phyloP scores from a whole-genome alignment of 2,888 invertebrate genomes.

The Odontocerum albicorne region DNA sequence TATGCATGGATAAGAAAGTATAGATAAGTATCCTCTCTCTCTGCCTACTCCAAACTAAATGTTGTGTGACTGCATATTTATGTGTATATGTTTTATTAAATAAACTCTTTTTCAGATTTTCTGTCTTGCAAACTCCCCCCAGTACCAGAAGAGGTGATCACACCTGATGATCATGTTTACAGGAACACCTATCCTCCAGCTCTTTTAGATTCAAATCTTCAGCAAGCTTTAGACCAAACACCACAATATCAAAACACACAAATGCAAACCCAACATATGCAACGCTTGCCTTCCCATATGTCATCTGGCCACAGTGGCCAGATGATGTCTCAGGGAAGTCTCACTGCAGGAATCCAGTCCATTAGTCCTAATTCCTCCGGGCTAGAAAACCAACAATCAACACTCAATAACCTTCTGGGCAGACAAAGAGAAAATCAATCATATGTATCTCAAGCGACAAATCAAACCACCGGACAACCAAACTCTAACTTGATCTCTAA shows the following conservation, averaged over 20 bases:
- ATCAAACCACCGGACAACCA: slow-evolving; percentile 8
- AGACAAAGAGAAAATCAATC: slow-evolving; percentile 20
- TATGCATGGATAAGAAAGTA: too few species aligned
- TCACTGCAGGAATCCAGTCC: slow-evolving; percentile 12
- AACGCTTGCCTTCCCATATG: slow-evolving; percentile 46
- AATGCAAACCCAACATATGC: slow-evolving; percentile 46
- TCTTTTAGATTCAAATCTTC: slow-evolving; percentile 29
- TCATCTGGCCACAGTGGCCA: slow-evolving; percentile 39
- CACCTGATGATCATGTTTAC: slow-evolving; percentile 29
- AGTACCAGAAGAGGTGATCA: slow-evolving; percentile 59
- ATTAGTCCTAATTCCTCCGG: slow-evolving; percentile 4
- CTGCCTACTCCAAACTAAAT: too few species aligned
- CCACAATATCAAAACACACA: slow-evolving; percentile 44
- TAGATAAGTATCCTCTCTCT: too few species aligned
- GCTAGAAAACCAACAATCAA: slow-evolving; percentile 11
- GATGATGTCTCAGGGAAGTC: slow-evolving; percentile 26
- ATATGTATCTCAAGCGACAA: slow-evolving; percentile 8
- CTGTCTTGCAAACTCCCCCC: slow-evolving; percentile 60
- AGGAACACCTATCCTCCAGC: slow-evolving; percentile 27
- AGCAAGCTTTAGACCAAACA: slow-evolving; percentile 46
- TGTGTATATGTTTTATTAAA: slow-evolving; percentile 10
- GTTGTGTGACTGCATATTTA: too few species aligned
- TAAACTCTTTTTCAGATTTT: slow-evolving; percentile 49
- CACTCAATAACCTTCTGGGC: slow-evolving; percentile 15
- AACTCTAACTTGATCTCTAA: slow-evolving; percentile 6